Conservation (phyloP, 2,888 invertebrate genomes). For the Eudasyphora cyanicolor region DNA sequence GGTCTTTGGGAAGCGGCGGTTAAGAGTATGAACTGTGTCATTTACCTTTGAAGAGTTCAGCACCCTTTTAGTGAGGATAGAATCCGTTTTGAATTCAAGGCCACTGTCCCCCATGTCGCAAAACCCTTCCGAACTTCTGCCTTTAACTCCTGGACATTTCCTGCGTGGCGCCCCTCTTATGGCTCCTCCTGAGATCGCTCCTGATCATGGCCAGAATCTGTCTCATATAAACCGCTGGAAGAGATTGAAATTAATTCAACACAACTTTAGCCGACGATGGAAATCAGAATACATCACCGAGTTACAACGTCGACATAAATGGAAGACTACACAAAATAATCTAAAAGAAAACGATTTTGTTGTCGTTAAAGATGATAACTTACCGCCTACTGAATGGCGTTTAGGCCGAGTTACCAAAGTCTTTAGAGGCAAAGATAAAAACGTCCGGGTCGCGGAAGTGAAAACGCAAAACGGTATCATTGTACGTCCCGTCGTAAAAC, state of each 20-base stretch:
- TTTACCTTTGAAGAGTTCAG: conserved; percentile 39
- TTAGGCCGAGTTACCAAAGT: too few species aligned
- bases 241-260: conserved; percentile 30
- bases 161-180: too few species aligned
- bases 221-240: conserved; percentile 33
- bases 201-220: too few species aligned
- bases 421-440: too few species aligned
- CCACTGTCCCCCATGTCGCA: neutral
- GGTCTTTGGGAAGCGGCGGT: too few species aligned
- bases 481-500: too few species aligned
- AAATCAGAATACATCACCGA: conserved; percentile 37
- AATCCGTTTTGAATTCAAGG: conserved; percentile 12
- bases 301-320: neutral
- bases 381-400: too few species aligned
- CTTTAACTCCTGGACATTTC: conserved; percentile 50
- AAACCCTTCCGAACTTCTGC: conserved; percentile 33
- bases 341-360: neutral
- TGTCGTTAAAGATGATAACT: too few species aligned
- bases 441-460: too few species aligned
- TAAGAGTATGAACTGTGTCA: neutral
- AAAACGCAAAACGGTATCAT: too few species aligned
- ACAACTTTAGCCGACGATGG: conserved; percentile 31
- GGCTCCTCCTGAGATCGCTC: too few species aligned
- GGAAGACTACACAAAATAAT: conserved; percentile 17
- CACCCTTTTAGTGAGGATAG: conserved; percentile 18